These are phyloP conservation scores for Hippopotamyrus pictus DNA, from an alignment of 2,797 vertebrate species.

Conservation along the genomic window DNA sequence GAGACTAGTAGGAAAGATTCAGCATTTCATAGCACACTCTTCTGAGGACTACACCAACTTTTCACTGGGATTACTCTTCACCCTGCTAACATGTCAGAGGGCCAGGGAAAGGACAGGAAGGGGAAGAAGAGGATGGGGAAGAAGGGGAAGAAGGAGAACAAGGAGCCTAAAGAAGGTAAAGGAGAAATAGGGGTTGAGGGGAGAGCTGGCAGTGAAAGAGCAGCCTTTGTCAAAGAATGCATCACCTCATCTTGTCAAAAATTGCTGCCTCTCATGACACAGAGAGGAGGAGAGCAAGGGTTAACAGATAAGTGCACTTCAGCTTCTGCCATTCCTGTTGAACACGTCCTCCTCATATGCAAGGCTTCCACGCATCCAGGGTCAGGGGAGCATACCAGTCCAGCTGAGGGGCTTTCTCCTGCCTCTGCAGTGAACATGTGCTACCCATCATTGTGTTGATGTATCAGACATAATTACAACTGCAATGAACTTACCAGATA, in stretches of 20 bases:
- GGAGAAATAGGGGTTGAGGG: constrained; percentile 21
- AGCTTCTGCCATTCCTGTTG: constrained; percentile 42
- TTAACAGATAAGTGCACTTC: constrained; percentile 51
- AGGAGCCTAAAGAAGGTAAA: constrained; percentile 58
- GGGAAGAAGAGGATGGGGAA: constrained; percentile 52
- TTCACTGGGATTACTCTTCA: constrained; percentile 60
- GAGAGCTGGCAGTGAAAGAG: neutral
- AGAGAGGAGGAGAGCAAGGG: constrained; percentile 43
- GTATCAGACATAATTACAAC: neutral
- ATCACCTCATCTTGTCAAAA: constrained; percentile 57
- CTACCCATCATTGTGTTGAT: neutral
- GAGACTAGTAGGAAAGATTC: constrained; percentile 59
- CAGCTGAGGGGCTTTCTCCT: neutral
- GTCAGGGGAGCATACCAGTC: neutral
- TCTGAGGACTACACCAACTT: constrained; percentile 54
- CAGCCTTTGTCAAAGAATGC: constrained; percentile 32
- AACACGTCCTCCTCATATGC: constrained; percentile 28
- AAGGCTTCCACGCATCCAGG: neutral
- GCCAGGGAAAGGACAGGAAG: constrained; percentile 59
- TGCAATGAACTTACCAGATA: neutral
- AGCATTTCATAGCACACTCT: constrained; percentile 60
- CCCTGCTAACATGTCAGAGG: constrained; percentile 62
- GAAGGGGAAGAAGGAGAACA: constrained; percentile 48
- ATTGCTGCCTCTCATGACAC: constrained; percentile 55
- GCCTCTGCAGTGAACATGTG: neutral